Conservation (phyloP, 2,888 invertebrate genomes). For the Cheilosia pagana region DNA sequence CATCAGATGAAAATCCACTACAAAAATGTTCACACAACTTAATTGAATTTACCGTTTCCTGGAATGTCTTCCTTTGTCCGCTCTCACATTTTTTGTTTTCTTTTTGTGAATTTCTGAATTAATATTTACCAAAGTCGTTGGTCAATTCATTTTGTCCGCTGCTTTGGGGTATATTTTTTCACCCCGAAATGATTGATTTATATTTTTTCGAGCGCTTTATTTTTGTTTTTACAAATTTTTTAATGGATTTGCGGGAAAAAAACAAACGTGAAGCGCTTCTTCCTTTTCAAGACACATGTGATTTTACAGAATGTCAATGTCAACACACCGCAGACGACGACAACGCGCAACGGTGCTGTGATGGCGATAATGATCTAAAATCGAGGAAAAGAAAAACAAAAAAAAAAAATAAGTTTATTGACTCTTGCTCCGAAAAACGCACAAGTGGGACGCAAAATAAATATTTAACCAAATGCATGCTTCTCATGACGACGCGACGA, state of each 20-base stretch:
- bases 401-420: slow-evolving; percentile 7
- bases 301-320: slow-evolving; percentile 6
- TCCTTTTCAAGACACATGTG: neutral
- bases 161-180: neutral
- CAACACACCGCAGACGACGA: neutral
- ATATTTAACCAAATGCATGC: slow-evolving; percentile 6
- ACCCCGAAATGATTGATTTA: neutral
- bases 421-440: neutral
- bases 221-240: neutral
- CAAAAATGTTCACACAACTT: neutral
- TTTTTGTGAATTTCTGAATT: neutral
- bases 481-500: neutral
- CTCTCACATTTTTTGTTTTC: neutral
- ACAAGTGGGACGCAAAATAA: neutral
- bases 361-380: neutral
- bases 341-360: neutral
- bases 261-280: neutral
- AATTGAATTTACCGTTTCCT: slow-evolving; percentile 7
- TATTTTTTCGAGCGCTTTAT: neutral
- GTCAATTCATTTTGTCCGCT: neutral
- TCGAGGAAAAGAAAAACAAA: neutral
- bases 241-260: neutral
- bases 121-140: neutral
- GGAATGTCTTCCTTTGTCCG: neutral
- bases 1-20: neutral